Evolutionary conservation across 30 jellyfish, hydroid and myxozoan genomes (phyloP).

Genomic region (Morbakka virulenta): DNA sequence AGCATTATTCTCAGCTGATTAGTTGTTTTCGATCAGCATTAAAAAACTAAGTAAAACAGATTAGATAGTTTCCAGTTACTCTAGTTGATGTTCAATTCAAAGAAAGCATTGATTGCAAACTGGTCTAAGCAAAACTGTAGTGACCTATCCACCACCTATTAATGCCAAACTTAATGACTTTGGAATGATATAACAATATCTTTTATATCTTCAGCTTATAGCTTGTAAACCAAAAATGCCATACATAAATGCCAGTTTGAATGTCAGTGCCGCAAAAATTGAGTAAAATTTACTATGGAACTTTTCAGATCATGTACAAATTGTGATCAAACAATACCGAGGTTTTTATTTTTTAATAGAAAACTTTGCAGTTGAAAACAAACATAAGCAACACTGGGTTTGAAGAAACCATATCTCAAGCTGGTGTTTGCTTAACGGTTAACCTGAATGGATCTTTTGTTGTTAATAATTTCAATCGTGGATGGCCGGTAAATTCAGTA

Average conservation of each 20-base stretch:
- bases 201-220: slow-evolving; percentile 16
- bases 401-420: slow-evolving; percentile 7
- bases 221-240: slow-evolving; percentile 42
- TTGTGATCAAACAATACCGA: too few relatives aligned
- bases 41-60: background rate
- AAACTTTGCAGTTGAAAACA: background rate
- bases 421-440: slow-evolving; percentile 2
- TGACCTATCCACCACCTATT: slow-evolving; percentile 33
- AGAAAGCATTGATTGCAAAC: too few relatives aligned
- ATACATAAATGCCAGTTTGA: slow-evolving; percentile 17
- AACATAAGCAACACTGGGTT: background rate
- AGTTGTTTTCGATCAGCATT: background rate
- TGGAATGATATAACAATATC: slow-evolving; percentile 7
- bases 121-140: background rate
- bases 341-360: too few relatives aligned
- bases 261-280: background rate
- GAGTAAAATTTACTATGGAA: background rate
- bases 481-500: slow-evolving; percentile 13
- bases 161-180: slow-evolving; percentile 38
- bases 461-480: slow-evolving; percentile 7
- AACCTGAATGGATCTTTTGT: slow-evolving; percentile 3
- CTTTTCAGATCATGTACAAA: background rate
- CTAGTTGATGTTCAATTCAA: background rate
- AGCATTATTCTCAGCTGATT: background rate
- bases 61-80: background rate